Conservation (phyloP, 2,113 vertebrate genomes). For the Protobothrops mucrosquamatus region DNA sequence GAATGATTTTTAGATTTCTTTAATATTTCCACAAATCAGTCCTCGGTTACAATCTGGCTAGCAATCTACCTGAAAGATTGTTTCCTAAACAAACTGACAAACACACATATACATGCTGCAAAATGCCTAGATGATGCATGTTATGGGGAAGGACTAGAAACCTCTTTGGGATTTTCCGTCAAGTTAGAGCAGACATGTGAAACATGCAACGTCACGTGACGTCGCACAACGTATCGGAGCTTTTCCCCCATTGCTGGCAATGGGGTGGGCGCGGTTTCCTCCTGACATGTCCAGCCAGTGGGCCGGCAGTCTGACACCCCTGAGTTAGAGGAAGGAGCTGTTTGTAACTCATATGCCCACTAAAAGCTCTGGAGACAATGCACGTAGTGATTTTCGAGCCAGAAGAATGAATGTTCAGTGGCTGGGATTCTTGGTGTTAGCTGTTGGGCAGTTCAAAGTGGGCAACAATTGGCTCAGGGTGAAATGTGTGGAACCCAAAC, state of each 20-base stretch:
- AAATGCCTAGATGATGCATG: not conserved
- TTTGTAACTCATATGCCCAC: not conserved
- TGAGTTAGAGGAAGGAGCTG: not conserved
- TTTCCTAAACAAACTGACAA: not conserved
- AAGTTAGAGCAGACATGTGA: not conserved
- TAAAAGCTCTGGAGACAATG: not conserved
- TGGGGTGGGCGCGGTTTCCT: no score
- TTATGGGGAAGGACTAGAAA: not conserved
- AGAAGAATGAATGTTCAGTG: not conserved
- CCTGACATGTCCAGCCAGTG: rapidly evolving
- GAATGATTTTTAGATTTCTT: not conserved
- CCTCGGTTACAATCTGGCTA: not conserved
- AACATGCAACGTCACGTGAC: no score
- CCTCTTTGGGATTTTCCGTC: not conserved
- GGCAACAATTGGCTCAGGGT: not conserved
- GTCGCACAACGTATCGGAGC: no score
- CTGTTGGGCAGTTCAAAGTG: not conserved
- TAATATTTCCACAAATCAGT: not conserved
- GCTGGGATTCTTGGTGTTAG: not conserved
- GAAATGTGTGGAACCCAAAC: not conserved
- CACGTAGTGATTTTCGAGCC: not conserved
- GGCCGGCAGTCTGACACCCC: no score
- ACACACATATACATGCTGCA: not conserved
- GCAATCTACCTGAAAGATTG: not conserved
- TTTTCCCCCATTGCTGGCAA: no score